These are phyloP conservation scores for Chiridota heheva DNA, from an alignment of 35 echinoderm and acorn worm species.

Conservation along the genomic window DNA sequence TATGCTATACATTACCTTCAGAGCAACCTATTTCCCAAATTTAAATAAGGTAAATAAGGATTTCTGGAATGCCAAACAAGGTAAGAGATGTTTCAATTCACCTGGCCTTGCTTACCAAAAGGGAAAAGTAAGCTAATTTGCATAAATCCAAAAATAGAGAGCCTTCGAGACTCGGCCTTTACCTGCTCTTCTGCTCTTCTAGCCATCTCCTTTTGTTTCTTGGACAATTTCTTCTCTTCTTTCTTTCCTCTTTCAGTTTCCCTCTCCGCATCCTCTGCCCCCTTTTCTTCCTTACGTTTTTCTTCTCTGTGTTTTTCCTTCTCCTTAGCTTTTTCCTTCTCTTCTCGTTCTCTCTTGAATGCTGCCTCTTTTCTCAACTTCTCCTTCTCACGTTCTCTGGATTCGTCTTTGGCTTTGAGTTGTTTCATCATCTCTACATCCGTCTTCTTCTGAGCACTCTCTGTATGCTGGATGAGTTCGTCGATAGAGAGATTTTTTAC, in stretches of 20 bases:
- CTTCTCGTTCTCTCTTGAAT: background rate
- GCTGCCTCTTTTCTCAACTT: slow-evolving; percentile 3
- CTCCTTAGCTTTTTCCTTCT: slow-evolving; percentile 14
- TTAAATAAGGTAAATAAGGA: no score
- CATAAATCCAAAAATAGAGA: background rate
- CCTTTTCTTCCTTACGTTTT: background rate
- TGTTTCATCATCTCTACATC: background rate
- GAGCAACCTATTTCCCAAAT: no score
- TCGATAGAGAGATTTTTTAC: background rate
- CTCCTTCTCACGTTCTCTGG: slow-evolving; percentile 7
- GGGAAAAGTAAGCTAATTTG: background rate
- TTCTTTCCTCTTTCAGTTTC: background rate
- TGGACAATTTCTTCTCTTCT: background rate
- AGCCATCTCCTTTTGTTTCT: slow-evolving; percentile 20
- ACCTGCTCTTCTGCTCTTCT: slow-evolving; percentile 1
- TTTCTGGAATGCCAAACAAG: no score
- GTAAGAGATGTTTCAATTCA: no score
- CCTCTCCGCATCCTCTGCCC: background rate
- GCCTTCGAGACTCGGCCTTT: background rate
- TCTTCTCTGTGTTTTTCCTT: background rate
- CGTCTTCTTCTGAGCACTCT: background rate
- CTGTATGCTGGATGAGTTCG: background rate
- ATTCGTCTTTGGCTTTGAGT: background rate
- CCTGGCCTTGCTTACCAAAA: background rate
- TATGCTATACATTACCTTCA: no score